Percentiles rank a stretch among this genome's conserved stretches.
Conservation (phyloP, 2,113 vertebrate species). For the Dolichallabes microphthalmus region DNA sequence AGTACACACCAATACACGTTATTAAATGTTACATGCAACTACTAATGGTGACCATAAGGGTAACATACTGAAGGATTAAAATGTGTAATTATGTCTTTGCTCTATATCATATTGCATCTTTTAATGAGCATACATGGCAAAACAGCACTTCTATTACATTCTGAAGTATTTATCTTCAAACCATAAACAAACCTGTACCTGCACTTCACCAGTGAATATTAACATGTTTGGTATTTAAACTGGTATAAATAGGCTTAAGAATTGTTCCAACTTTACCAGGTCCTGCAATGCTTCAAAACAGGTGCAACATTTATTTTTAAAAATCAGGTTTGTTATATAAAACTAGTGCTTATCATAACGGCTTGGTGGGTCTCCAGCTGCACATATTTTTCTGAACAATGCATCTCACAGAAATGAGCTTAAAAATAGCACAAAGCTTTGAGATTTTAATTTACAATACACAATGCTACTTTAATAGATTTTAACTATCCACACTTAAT, state of each 20-base stretch:
- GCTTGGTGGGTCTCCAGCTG: background rate
- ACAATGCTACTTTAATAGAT: slow-evolving; percentile 48
- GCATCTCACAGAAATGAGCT: slow-evolving; percentile 12
- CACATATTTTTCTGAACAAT: background rate
- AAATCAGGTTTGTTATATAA: background rate
- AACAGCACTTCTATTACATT: background rate
- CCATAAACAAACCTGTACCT: background rate
- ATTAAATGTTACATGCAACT: background rate
- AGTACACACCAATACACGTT: too few species aligned
- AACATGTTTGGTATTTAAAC: background rate
- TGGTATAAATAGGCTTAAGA: background rate
- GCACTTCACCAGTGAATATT: background rate
- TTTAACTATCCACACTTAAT: slow-evolving; percentile 49
- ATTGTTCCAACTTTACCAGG: background rate
- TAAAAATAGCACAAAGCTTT: slow-evolving; percentile 10
- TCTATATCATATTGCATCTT: background rate
- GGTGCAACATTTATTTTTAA: background rate
- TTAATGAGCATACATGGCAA: background rate
- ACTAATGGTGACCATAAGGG: background rate
- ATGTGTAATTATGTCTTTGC: background rate
- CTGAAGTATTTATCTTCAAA: background rate
- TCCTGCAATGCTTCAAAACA: background rate
- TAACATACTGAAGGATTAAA: too few species aligned
- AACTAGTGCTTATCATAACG: background rate
- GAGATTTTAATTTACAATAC: slow-evolving; percentile 53